phyloP scores from a whole-genome alignment of 2,888 invertebrate species.

The Trichogramma evanescens region DNA sequence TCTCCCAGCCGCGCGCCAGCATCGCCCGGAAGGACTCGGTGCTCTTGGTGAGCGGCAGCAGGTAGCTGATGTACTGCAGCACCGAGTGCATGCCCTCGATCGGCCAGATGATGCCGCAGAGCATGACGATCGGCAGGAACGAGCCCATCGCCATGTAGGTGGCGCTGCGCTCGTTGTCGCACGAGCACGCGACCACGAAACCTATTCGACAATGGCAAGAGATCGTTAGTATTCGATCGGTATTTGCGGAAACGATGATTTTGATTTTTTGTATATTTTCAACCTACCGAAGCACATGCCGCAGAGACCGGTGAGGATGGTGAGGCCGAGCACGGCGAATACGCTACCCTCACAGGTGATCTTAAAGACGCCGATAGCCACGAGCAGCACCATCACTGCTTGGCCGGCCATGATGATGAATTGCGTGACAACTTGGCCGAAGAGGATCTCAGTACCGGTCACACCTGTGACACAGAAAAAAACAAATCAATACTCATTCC shows the following conservation, averaged over 20 bases:
- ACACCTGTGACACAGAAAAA: conserved; percentile 43
- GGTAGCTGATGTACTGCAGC: conserved; percentile 63
- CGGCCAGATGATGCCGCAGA: conserved; percentile 92
- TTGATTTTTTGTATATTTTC: background rate
- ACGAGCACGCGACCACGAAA: conserved; percentile 72
- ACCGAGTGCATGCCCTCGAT: conserved; percentile 82
- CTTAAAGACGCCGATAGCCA: conserved; percentile 70
- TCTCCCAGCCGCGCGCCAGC: conserved; percentile 75
- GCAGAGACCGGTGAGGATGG: conserved; percentile 77
- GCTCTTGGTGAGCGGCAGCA: conserved; percentile 79
- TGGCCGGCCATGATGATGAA: conserved; percentile 83
- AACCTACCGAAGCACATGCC: conserved; percentile 85
- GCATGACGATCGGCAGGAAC: conserved; percentile 76
- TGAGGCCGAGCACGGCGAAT: conserved; percentile 65
- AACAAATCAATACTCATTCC: background rate
- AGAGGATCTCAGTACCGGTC: conserved; percentile 73
- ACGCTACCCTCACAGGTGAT: conserved; percentile 72
- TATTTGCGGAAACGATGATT: background rate
- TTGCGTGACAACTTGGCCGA: conserved; percentile 82
- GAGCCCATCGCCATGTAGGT: conserved; percentile 81
- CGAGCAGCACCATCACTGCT: conserved; percentile 68
- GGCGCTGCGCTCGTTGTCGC: conserved; percentile 76
- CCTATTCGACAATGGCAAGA: conserved; percentile 48
- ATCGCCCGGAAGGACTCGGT: conserved; percentile 83
- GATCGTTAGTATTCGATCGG: background rate